A percentile compares a stretch with the other conserved stretches of the same genome.
phyloP scores from a whole-genome alignment of 2,888 invertebrate species.

The Himalopsyche kuldschensis region DNA sequence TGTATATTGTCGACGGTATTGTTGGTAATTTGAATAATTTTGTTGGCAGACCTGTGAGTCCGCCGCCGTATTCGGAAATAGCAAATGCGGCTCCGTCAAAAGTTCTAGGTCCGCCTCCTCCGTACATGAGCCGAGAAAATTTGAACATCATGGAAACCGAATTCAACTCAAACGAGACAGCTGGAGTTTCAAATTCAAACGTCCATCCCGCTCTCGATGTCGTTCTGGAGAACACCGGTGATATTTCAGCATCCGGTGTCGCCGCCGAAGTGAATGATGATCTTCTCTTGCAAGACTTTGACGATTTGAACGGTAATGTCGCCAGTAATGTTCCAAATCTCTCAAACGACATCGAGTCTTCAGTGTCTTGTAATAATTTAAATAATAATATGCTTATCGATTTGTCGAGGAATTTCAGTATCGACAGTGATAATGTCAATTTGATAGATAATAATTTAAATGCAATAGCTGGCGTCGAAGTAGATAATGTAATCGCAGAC shows the following conservation, averaged over 20 bases:
- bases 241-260: neutral
- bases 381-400: neutral
- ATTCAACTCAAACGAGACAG: neutral
- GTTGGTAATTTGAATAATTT: conserved; percentile 34
- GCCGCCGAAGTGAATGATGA: neutral
- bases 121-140: conserved; percentile 43
- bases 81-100: conserved; percentile 47
- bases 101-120: conserved; percentile 55
- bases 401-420: neutral
- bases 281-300: neutral
- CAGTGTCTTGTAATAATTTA: neutral
- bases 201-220: neutral
- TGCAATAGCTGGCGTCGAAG: neutral
- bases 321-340: neutral
- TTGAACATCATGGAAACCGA: conserved; percentile 30
- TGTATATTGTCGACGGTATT: conserved; percentile 31
- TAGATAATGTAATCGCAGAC: neutral
- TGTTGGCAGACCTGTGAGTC: conserved; percentile 41
- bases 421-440: neutral
- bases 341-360: neutral
- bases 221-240: neutral
- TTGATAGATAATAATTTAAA: neutral
- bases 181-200: neutral
- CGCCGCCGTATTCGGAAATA: conserved; percentile 54
- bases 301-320: neutral